Conservation (phyloP, 2,888 invertebrate genomes). For the Asteroscopus sphinx region DNA sequence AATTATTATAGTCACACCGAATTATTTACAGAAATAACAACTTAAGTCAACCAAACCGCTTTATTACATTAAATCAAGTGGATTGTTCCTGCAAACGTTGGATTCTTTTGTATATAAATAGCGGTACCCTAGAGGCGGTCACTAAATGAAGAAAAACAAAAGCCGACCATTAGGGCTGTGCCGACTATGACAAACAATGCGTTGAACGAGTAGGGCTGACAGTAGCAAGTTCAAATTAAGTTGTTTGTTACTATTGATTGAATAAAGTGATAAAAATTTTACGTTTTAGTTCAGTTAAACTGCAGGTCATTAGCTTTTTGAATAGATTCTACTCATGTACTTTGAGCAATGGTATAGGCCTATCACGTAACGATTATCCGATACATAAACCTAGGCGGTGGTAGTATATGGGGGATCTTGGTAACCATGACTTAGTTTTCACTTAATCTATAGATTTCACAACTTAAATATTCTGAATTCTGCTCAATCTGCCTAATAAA, state of each 20-base stretch:
- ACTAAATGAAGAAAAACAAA: constrained; percentile 83
- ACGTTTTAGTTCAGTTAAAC: no score
- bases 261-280: no score
- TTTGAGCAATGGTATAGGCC: no score
- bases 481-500: no score
- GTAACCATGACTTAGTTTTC: no score
- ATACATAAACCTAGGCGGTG: no score
- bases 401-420: no score
- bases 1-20: constrained; percentile 5
- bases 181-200: constrained; percentile 73
- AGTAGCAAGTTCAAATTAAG: constrained; percentile 3
- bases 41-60: constrained; percentile 36
- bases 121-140: constrained; percentile 63
- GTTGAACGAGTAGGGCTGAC: constrained; percentile 56
- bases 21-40: constrained; percentile 37
- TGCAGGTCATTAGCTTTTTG: no score
- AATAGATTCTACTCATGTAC: no score
- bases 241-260: neutral
- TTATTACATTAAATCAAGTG: constrained; percentile 59
- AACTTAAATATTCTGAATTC: no score
- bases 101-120: constrained; percentile 71
- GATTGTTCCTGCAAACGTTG: constrained; percentile 58
- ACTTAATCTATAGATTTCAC: no score
- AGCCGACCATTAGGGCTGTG: constrained; percentile 75
- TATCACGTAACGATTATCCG: no score